Conservation (phyloP, 2,888 invertebrate genomes). For the Gortyna flavago region DNA sequence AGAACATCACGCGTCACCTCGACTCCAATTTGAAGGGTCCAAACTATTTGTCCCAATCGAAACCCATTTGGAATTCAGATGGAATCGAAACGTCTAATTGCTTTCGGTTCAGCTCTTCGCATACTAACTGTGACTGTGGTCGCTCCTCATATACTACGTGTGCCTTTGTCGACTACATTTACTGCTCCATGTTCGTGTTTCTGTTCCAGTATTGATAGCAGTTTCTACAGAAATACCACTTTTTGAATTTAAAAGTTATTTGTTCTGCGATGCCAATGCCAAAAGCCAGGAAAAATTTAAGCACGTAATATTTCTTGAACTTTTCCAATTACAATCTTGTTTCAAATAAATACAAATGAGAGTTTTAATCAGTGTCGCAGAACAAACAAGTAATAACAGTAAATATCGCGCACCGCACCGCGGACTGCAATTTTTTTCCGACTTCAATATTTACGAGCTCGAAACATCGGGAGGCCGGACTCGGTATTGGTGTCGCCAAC, state of each 20-base stretch:
- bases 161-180: slow-evolving; percentile 38
- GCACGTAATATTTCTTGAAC: slow-evolving; percentile 43
- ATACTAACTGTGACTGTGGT: slow-evolving; percentile 73
- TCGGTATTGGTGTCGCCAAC: slow-evolving; percentile 72
- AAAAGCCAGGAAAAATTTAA: slow-evolving; percentile 23
- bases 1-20: slow-evolving; percentile 72
- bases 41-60: slow-evolving; percentile 71
- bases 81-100: slow-evolving; percentile 84
- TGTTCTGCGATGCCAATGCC: slow-evolving; percentile 19
- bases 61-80: slow-evolving; percentile 81
- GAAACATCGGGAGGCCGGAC: slow-evolving; percentile 71
- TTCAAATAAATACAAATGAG: slow-evolving; percentile 55
- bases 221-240: slow-evolving; percentile 5
- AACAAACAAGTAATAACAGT: slow-evolving; percentile 72
- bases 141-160: slow-evolving; percentile 48
- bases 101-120: slow-evolving; percentile 77
- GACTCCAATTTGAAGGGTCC: slow-evolving; percentile 70
- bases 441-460: slow-evolving; percentile 75
- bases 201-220: slow-evolving; percentile 5
- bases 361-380: slow-evolving; percentile 60
- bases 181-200: slow-evolving; percentile 12
- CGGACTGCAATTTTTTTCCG: slow-evolving; percentile 68
- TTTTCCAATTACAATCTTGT: slow-evolving; percentile 53
- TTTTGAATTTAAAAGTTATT: slow-evolving; percentile 20
- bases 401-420: slow-evolving; percentile 69